These are phyloP conservation scores for Hesperia comma DNA, from an alignment of 2,888 invertebrate species.

Conservation along the genomic window DNA sequence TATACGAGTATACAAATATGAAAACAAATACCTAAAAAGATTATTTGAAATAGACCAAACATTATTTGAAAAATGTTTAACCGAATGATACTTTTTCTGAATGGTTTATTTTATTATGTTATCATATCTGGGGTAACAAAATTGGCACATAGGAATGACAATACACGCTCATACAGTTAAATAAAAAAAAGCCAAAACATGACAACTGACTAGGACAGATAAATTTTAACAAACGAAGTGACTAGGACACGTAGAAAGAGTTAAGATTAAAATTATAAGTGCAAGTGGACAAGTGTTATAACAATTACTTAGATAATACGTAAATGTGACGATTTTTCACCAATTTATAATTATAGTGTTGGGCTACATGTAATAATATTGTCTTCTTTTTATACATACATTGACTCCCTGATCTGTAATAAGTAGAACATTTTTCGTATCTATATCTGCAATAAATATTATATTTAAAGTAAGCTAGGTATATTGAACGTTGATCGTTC, in stretches of 20 bases:
- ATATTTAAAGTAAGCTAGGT: not conserved
- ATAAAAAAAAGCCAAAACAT: too few relatives aligned
- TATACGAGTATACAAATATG: too few relatives aligned
- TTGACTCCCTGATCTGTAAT: constrained; percentile 24
- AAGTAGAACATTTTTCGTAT: constrained; percentile 25
- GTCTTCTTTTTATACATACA: not conserved
- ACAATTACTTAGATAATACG: not conserved
- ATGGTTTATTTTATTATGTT: too few relatives aligned
- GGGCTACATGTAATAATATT: not conserved
- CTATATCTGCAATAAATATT: constrained; percentile 4
- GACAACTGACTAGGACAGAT: too few relatives aligned
- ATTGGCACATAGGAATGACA: too few relatives aligned
- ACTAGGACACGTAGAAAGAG: not conserved
- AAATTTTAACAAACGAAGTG: too few relatives aligned
- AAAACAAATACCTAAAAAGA: too few relatives aligned
- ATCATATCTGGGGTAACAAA: too few relatives aligned
- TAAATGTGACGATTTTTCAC: constrained; percentile 1
- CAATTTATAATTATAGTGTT: not conserved
- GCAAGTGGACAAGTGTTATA: not conserved
- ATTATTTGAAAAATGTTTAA: too few relatives aligned
- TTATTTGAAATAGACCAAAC: too few relatives aligned
- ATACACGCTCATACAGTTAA: too few relatives aligned
- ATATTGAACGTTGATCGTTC: constrained; percentile 6
- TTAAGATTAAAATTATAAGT: not conserved
- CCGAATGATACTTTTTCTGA: too few relatives aligned